Percentiles rank a stretch among this genome's conserved stretches.
These are phyloP conservation scores for Labeo calbasu DNA, from an alignment of 2,797 vertebrate species.

Conservation along the genomic window DNA sequence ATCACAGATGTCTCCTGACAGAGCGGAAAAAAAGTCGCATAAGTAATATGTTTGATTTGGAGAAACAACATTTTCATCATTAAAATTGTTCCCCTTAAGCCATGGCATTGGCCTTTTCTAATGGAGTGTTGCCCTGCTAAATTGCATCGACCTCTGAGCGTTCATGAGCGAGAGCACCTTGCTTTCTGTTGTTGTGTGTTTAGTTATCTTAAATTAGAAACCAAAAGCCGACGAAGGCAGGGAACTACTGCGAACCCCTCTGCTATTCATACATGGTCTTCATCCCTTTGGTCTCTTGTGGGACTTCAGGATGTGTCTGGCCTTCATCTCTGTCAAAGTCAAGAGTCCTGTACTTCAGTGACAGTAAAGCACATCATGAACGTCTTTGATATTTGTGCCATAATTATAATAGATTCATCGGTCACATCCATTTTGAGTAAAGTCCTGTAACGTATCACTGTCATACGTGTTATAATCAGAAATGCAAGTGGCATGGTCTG, in stretches of 20 bases:
- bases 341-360: constrained; percentile 28
- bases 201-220: constrained; percentile 53
- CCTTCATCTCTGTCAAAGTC: constrained; percentile 46
- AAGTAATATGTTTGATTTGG: constrained; percentile 70
- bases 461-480: not conserved
- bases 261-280: not conserved
- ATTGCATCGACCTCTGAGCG: constrained; percentile 91
- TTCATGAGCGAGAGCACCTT: constrained; percentile 87
- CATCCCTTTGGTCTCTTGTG: constrained; percentile 1
- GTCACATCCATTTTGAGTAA: constrained; percentile 2
- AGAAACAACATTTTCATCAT: constrained; percentile 85
- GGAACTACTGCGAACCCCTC: constrained; percentile 9
- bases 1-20: constrained; percentile 28
- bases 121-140: constrained; percentile 90
- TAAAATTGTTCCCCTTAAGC: constrained; percentile 88
- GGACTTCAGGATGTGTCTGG: constrained; percentile 30
- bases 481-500: not conserved
- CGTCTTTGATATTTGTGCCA: constrained; percentile 28
- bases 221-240: constrained; percentile 17
- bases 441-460: not conserved
- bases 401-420: constrained; percentile 9
- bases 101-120: constrained; percentile 94
- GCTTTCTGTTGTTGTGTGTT: constrained; percentile 79
- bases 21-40: constrained; percentile 19
- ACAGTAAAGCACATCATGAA: constrained; percentile 7